phyloP scores from a whole-genome alignment of 2,797 vertebrate species.

The Enteromius fasciolatus region DNA sequence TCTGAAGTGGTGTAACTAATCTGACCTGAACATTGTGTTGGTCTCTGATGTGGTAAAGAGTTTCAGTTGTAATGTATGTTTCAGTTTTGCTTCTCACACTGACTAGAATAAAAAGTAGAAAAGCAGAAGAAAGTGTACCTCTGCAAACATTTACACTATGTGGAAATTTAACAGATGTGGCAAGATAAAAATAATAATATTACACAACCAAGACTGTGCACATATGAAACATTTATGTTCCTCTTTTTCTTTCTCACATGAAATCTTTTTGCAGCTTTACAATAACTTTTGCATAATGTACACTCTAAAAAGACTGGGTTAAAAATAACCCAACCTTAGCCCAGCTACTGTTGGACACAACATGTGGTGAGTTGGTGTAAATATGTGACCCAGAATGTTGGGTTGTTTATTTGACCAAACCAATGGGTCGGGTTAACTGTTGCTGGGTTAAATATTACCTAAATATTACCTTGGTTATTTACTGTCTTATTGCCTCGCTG shows the following conservation, averaged over 20 bases:
- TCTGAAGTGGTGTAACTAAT: slow-evolving; percentile 3
- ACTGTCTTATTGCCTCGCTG: too few relatives aligned
- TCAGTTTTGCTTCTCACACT: slow-evolving; percentile 12
- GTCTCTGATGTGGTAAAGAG: neutral
- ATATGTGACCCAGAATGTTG: too few relatives aligned
- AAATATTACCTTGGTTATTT: too few relatives aligned
- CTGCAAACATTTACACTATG: neutral
- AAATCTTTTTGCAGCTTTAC: neutral
- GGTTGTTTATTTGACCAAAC: too few relatives aligned
- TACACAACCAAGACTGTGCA: neutral
- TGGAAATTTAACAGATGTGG: neutral
- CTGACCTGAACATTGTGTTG: neutral
- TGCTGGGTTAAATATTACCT: too few relatives aligned
- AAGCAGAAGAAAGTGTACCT: slow-evolving; percentile 1
- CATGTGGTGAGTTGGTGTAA: too few relatives aligned
- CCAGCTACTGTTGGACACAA: too few relatives aligned
- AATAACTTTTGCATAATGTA: neutral
- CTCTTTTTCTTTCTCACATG: neutral
- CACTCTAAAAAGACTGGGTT: too few relatives aligned
- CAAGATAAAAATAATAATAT: neutral
- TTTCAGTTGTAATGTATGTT: neutral
- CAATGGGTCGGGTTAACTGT: too few relatives aligned
- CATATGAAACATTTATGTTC: neutral
- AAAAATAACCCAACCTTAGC: too few relatives aligned
- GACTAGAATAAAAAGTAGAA: neutral